These are phyloP conservation scores for Chymomyza fuscimana DNA, from an alignment of 2,888 invertebrate species.

Conservation along the genomic window DNA sequence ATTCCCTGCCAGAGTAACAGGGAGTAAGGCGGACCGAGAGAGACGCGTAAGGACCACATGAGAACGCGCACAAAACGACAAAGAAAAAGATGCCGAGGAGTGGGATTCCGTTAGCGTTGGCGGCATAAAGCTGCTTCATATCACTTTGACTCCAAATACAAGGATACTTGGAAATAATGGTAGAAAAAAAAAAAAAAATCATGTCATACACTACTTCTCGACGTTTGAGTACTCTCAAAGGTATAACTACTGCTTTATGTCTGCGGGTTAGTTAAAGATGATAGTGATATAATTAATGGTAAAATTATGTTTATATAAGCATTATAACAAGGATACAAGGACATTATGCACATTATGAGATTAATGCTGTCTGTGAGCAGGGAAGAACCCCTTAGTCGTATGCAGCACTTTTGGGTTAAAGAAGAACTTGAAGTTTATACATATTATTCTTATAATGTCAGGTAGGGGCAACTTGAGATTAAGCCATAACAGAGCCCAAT, in stretches of 20 bases:
- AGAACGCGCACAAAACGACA: neutral
- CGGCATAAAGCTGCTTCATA: constrained; percentile 38
- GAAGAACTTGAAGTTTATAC: too few relatives aligned
- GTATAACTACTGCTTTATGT: neutral
- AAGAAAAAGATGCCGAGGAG: neutral
- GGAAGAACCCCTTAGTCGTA: too few relatives aligned
- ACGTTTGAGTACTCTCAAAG: neutral
- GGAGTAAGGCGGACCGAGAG: neutral
- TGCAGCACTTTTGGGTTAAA: too few relatives aligned
- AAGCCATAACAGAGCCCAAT: too few relatives aligned
- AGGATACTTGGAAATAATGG: neutral
- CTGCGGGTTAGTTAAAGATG: neutral
- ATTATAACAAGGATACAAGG: too few relatives aligned
- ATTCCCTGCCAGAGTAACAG: neutral
- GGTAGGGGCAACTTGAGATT: too few relatives aligned
- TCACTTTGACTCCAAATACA: constrained; percentile 38
- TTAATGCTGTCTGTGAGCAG: too few relatives aligned
- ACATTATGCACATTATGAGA: too few relatives aligned
- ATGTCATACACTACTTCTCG: neutral
- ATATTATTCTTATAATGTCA: too few relatives aligned
- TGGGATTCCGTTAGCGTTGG: neutral
- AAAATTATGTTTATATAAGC: neutral
- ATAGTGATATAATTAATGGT: neutral
- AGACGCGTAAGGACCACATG: neutral
- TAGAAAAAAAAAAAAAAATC: neutral